Evolutionary conservation across 2,888 invertebrate species (phyloP).

Genomic region (Phymatocera aterrima): DNA sequence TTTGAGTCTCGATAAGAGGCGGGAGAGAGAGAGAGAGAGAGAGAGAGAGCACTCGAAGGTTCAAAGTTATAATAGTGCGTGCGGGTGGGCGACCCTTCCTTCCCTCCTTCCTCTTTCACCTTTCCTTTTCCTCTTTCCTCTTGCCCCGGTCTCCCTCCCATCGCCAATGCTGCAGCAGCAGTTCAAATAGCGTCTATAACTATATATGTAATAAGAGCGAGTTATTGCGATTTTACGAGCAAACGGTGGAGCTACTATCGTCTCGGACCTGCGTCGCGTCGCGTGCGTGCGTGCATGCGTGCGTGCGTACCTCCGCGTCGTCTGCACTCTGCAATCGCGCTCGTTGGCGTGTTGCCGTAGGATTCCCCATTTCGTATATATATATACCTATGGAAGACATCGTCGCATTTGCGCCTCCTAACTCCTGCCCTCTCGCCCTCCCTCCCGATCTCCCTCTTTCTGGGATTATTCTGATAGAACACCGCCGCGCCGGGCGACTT

Average conservation of each 20-base stretch:
- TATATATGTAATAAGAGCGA: neutral
- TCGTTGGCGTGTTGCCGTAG: no score
- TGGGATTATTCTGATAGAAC: neutral
- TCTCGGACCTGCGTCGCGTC: neutral
- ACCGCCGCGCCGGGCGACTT: no score
- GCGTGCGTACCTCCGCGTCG: constrained; percentile 7
- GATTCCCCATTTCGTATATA: no score
- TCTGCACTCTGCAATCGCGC: no score
- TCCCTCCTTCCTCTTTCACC: neutral
- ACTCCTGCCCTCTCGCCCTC: no score
- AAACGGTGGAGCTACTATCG: neutral
- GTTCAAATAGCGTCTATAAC: no score
- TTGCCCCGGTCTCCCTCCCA: neutral
- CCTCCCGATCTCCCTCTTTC: neutral
- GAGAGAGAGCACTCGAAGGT: no score
- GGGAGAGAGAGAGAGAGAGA: no score
- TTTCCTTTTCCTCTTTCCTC: neutral
- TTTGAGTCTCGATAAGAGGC: constrained; percentile 36
- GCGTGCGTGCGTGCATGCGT: neutral
- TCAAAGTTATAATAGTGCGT: neutral
- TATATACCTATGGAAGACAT: no score
- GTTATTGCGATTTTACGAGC: constrained; percentile 40
- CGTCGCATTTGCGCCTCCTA: no score
- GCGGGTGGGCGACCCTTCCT: constrained; percentile 8
- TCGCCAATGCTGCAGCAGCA: neutral